Percentiles rank a stretch among this genome's conserved stretches.
phyloP scores from a whole-genome alignment of 2,888 invertebrate genomes.

The Dryocosmus kuriphilus region DNA sequence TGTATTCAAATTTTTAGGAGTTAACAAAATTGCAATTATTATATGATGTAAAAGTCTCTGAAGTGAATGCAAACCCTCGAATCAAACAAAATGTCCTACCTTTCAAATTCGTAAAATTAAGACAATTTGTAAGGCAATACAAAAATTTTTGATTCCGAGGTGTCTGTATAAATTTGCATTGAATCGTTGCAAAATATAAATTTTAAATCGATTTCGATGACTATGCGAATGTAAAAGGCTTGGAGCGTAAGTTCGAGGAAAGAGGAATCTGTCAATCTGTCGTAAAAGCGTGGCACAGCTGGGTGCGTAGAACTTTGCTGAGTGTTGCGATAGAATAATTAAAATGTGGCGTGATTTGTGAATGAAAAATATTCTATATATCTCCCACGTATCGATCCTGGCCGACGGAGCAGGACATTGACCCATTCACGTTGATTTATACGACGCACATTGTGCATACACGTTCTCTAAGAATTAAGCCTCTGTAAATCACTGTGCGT shows the following conservation, averaged over 20 bases:
- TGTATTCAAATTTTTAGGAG: too few relatives aligned
- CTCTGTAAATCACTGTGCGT: constrained; percentile 45
- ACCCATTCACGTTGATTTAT: constrained; percentile 59
- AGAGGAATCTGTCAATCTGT: not conserved
- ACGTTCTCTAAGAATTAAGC: constrained; percentile 42
- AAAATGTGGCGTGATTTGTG: constrained; percentile 56
- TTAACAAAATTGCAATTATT: too few relatives aligned
- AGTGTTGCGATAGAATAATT: constrained; percentile 40
- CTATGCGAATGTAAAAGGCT: not conserved
- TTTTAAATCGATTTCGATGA: not conserved
- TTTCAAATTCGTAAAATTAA: too few relatives aligned
- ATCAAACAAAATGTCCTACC: not conserved
- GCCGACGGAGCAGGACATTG: constrained; percentile 50
- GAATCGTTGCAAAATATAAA: not conserved
- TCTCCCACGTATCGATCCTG: constrained; percentile 44
- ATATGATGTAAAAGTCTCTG: too few relatives aligned
- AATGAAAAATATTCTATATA: constrained; percentile 57
- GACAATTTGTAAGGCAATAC: too few relatives aligned
- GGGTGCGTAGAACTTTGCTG: constrained; percentile 3
- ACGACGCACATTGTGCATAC: constrained; percentile 46
- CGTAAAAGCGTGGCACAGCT: not conserved
- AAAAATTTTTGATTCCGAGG: not conserved
- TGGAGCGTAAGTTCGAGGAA: not conserved
- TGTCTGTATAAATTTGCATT: not conserved
- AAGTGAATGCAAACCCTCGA: too few relatives aligned